Evolutionary conservation across 1,140 invertebrate species (phyloP), one percentile per base, ranked within the genome.

Genomic region (Lordiphosa collinella): DNA sequence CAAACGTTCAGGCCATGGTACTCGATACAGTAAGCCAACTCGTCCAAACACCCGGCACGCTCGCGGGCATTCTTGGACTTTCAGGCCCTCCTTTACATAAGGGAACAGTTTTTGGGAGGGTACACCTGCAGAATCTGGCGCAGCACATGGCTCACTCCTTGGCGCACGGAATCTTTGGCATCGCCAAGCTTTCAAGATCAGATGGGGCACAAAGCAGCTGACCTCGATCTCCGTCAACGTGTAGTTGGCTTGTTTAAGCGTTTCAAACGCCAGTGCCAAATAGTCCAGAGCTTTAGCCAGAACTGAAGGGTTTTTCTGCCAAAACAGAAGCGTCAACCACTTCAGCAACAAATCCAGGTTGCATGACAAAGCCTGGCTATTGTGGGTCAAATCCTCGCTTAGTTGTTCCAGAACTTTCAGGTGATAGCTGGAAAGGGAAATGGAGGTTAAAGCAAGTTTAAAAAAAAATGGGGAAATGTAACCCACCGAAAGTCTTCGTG

Each of bases 301-400:
- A 22, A 99, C 98, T 14, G 97, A 97, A 12, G 98, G 98, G 91
- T 99, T 99, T 7, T 98, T 99, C 90, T 99, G 98, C 79, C 98
- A 99, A 89, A 99, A 99, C 63, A 97, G 91, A 9, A 99, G 88
- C 0, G 97, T 98, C 57, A 99, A 88, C 98, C 98, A 99, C 89
- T 98, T 98, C 7, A 99, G 90, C 55, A 99, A 94, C 35, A 99
- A 90, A 91, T 99, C 98, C 49, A 99, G 90, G 90, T 99, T 99
- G 9, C 93, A 93, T 22, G 97, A 92, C 13, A 98, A 91, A 4
- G 96, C 95, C 78, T 93, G 92, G 10, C 92, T 92, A 67, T 96
- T 94, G 13, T 91, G 92, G 4, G 93, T 91, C 18, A 97, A 89
- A 90, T 96, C 95, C 91, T 97, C 96, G 49, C 92, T 93, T 13